A percentile compares a stretch with the other conserved stretches of the same genome.
These are phyloP conservation scores for Hypotaenidia philippensis DNA, from an alignment of 2,797 vertebrate genomes.

Conservation along the genomic window DNA sequence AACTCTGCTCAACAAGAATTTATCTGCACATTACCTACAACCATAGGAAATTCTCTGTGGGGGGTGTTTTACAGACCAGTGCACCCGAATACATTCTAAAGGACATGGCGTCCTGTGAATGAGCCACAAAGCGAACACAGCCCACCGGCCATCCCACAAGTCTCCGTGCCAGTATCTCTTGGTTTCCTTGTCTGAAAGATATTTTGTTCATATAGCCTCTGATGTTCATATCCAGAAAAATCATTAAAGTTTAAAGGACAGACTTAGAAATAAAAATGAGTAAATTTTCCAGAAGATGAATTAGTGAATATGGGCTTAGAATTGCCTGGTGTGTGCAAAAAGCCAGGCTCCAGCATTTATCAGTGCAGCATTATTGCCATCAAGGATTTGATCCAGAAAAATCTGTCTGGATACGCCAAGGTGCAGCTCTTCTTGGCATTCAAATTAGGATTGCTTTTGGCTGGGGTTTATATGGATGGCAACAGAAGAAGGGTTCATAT, in stretches of 20 bases:
- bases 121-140: background rate
- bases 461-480: background rate
- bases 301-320: background rate
- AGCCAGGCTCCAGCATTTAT: conserved; percentile 30
- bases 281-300: background rate
- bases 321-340: conserved; percentile 17
- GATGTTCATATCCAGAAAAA: background rate
- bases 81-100: background rate
- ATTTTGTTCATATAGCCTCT: background rate
- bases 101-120: background rate
- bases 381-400: background rate
- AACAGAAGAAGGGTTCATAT: background rate
- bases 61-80: background rate
- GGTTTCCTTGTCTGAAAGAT: background rate
- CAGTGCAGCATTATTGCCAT: background rate
- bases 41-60: background rate
- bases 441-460: background rate
- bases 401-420: background rate
- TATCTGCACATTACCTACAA: background rate
- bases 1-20: background rate
- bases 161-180: background rate
- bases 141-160: background rate
- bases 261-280: background rate
- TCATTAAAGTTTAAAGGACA: background rate
- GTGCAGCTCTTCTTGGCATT: background rate